Evolutionary conservation across 1,140 invertebrate genomes (phyloP).

Genomic region (Acyrthosiphon pisum): DNA sequence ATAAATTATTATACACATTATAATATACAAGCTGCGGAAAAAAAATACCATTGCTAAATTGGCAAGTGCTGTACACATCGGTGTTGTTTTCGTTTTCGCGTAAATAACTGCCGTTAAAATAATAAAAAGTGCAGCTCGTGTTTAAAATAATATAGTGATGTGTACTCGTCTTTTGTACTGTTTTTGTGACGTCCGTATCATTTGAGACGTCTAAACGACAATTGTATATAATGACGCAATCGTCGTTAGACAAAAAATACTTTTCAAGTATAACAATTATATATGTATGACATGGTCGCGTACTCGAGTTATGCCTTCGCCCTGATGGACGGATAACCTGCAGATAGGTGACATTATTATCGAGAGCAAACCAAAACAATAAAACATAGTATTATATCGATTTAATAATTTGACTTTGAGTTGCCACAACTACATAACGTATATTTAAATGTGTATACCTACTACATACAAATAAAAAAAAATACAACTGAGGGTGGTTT

Average conservation of each 20-base stretch:
- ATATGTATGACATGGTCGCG: not conserved
- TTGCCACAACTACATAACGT: no score
- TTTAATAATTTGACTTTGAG: not conserved
- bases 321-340: no score
- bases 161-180: slow-evolving; percentile 5
- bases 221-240: not conserved
- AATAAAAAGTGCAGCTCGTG: not conserved
- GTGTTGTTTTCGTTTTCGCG: not conserved
- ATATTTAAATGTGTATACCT: no score
- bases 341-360: not conserved
- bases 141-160: not conserved
- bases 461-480: no score
- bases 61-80: not conserved
- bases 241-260: not conserved
- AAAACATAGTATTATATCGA: not conserved
- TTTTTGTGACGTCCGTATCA: slow-evolving; percentile 5
- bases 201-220: not conserved
- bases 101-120: not conserved
- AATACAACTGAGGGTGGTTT: no score
- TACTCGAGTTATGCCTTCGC: not conserved
- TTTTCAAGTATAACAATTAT: not conserved
- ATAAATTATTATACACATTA: not conserved
- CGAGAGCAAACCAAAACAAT: not conserved
- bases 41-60: not conserved
- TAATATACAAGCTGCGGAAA: not conserved